These are phyloP conservation scores for Bombus balteatus DNA, from an alignment of 1,140 invertebrate species.

Conservation along the genomic window DNA sequence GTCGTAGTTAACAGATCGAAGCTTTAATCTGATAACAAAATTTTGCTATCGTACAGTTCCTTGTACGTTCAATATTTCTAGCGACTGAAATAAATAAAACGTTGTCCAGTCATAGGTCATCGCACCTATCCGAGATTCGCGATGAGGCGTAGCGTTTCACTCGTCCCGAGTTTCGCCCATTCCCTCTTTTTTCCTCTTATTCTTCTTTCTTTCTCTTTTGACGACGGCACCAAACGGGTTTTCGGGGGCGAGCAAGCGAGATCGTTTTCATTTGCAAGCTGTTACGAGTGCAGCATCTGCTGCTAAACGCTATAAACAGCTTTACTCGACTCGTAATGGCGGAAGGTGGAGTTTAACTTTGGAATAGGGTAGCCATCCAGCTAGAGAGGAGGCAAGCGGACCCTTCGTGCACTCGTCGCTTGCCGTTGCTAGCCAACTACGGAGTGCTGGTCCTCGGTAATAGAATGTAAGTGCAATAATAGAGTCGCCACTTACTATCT, in stretches of 20 bases:
- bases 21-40: no score
- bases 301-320: conserved; percentile 77
- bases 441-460: conserved; percentile 22
- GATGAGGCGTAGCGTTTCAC: no score
- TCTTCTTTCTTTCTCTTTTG: background rate
- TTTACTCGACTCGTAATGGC: conserved; percentile 72
- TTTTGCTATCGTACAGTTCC: no score
- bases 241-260: conserved; percentile 33
- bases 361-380: conserved; percentile 58
- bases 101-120: no score
- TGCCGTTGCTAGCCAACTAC: background rate
- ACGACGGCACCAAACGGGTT: background rate
- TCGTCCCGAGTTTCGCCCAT: no score
- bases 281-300: conserved; percentile 78
- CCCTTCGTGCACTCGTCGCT: background rate
- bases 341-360: conserved; percentile 71
- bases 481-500: conserved; percentile 46
- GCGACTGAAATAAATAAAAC: no score
- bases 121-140: no score
- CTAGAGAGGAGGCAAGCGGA: background rate
- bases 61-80: background rate
- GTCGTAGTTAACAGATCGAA: no score
- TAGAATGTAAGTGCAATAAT: conserved; percentile 63
- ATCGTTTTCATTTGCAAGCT: conserved; percentile 79
- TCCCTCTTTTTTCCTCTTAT: background rate